Evolutionary conservation across 2,113 vertebrate species (phyloP).

Genomic region (Hyaena hyaena): DNA sequence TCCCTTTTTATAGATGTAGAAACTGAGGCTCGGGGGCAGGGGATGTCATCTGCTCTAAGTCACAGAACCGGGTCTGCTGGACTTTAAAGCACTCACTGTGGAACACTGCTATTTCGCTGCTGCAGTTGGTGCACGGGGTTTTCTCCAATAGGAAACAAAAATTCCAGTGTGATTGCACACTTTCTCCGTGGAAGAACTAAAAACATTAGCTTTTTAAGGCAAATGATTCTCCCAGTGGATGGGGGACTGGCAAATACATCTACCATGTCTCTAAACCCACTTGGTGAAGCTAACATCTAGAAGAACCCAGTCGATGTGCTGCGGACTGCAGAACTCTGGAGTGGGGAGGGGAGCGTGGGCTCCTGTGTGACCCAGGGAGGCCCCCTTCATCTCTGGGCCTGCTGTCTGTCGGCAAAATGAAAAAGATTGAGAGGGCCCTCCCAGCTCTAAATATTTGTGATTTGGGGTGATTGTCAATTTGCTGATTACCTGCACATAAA

Average conservation of each 20-base stretch:
- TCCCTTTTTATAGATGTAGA: background rate
- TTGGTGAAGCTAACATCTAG: too few species aligned
- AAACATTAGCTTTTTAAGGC: background rate
- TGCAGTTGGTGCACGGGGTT: background rate
- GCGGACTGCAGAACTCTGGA: background rate
- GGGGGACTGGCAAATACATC: background rate
- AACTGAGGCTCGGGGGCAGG: background rate
- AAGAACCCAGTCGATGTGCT: background rate
- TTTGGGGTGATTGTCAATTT: background rate
- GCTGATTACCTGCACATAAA: background rate
- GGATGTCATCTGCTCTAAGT: background rate
- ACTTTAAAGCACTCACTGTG: background rate
- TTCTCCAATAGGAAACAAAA: background rate
- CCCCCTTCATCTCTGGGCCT: background rate
- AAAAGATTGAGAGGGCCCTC: background rate
- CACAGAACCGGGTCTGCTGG: background rate
- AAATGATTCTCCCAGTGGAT: background rate
- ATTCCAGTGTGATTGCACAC: slow-evolving; percentile 22
- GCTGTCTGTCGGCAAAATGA: background rate
- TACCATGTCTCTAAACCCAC: background rate
- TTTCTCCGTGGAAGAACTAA: background rate
- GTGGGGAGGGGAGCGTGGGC: background rate
- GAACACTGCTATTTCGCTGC: background rate
- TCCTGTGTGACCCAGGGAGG: background rate
- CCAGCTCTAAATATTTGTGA: background rate